Base-by-base conservation (phyloP, 2,113 vertebrate species). In the Notiomystis cincta region DNA sequence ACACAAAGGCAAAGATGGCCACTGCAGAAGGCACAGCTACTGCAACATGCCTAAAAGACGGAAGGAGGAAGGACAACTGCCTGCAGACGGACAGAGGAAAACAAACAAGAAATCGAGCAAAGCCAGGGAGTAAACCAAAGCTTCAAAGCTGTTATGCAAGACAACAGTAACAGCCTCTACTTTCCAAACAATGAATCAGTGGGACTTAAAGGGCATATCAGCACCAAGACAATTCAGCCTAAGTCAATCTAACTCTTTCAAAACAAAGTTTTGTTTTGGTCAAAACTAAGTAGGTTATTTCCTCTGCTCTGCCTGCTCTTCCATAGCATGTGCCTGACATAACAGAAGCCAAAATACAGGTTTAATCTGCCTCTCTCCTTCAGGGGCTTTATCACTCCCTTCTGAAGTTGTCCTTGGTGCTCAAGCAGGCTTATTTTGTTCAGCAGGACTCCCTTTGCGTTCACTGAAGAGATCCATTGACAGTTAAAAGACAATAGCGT, bases 111-210 rank as follows among this genome's bases (percentile, higher is more conserved):
- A 88, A 86, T 33, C 37, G 13, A 72, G 48, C 37, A 50, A 82
- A 70, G 58, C 50, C 54, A 58, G 7, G 48, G 79, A 95, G 67
- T 60, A 86, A 88, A 94, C 7, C 57, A 54, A 87, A 76, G 66
- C 79, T 90, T 88, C 82, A 89, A 92, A 91, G 70, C 42, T 73
- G 45, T 80, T 93, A 79, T 13, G 57, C 70, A 96, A 94, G 81
- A 71, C 17, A 70, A 94, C 60, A 82, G 3, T 30, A 90, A 91
- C 82, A 95, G 62, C 20, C 75, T 80, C 70, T 82, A 50, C 54
- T 72, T 76, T 76, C 79, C 88, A 92, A 95, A 93, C 53, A 96
- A 73, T 65, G 85, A 90, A 87, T 88, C 94, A 88, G 71, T 73
- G 45, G 33, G 45, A 86, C 66, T 94, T 90, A 77, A 93, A 94